Base-by-base conservation (phyloP, 2,888 invertebrate genomes). In the Cryptocephalus moraei region DNA sequence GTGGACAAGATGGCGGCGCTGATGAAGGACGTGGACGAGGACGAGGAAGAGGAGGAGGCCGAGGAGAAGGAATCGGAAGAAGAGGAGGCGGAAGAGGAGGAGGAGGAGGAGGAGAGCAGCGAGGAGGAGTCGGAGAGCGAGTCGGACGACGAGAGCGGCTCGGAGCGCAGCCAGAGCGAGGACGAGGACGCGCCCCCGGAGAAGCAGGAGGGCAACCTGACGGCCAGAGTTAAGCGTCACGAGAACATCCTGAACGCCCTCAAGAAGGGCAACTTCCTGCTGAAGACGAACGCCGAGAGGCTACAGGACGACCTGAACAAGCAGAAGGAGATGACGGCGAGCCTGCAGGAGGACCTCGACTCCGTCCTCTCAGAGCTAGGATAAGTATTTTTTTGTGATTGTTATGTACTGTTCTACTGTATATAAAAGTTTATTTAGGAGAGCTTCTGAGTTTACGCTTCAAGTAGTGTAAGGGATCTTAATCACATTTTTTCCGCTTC, bases 1-100 rank as follows among this genome's bases (percentile, higher is more conserved):
- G 90, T 91, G 9, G 88, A 90, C 63, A 91, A 91, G 72, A 91
- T 91, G 90, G 90, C 90, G 0, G 84, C 84, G 11, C 76, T 90
- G 62, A 84, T 91, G 84, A 89, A 85, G 59, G 86, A 87, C 60
- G 81, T 79, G 2, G 84, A 82, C 1, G 84, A 82, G 8, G 81
- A 75, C 1, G 76, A 76, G 14, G 80, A 79, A 55, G 81, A 75
- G 1, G 76, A 76, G 14, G 80, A 79, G 55, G 78, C 79, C 47
- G 81, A 81, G 58, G 75, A 70, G 32, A 73, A 69, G n/a, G 80
- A 82, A 41, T 80, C 75, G 2, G 80, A 75, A 4, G 75, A 75
- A 12, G 77, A 77, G 49, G 80, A 80, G 58, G 75, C 71, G 34
- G 73, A 68, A 43, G 73, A 71, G 53, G 73, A 72, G 49, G 71